Percentiles rank a stretch among this genome's conserved stretches.
phyloP scores from a whole-genome alignment of 2,113 vertebrate species.

The Campylomormyrus tamandua region DNA sequence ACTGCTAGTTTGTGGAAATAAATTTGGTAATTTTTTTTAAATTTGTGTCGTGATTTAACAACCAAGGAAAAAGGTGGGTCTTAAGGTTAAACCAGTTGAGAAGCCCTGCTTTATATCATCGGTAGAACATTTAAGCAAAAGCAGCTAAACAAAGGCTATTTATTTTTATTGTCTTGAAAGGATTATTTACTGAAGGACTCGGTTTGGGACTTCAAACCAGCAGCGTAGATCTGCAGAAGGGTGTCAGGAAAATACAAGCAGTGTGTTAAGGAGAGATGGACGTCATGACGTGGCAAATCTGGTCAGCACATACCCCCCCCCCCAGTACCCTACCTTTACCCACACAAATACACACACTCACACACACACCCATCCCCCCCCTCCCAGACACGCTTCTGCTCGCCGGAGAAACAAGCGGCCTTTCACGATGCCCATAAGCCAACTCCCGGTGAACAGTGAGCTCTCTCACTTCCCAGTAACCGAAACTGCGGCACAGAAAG shows the following conservation, averaged over 20 bases:
- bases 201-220: not conserved
- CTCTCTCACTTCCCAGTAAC: conserved; percentile 8
- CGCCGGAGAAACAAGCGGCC: conserved; percentile 7
- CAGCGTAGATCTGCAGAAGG: conserved; percentile 27
- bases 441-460: conserved; percentile 3
- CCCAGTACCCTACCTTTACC: conserved; percentile 12
- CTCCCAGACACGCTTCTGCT: not conserved
- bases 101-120: not conserved
- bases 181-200: not conserved
- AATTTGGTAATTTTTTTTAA: not conserved
- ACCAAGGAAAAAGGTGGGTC: not conserved
- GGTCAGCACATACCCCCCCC: conserved; percentile 29
- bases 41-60: not conserved
- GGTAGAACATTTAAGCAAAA: not conserved
- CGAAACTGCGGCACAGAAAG: not conserved
- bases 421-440: not conserved
- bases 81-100: not conserved
- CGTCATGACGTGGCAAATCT: conserved; percentile 52
- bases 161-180: not conserved
- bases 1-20: not conserved
- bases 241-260: conserved; percentile 51
- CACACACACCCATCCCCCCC: not conserved
- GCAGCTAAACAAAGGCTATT: not conserved
- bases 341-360: conserved; percentile 26
- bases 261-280: conserved; percentile 49